phyloP scores from a whole-genome alignment of 2,113 vertebrate species.

The Ptilonorhynchus violaceus region DNA sequence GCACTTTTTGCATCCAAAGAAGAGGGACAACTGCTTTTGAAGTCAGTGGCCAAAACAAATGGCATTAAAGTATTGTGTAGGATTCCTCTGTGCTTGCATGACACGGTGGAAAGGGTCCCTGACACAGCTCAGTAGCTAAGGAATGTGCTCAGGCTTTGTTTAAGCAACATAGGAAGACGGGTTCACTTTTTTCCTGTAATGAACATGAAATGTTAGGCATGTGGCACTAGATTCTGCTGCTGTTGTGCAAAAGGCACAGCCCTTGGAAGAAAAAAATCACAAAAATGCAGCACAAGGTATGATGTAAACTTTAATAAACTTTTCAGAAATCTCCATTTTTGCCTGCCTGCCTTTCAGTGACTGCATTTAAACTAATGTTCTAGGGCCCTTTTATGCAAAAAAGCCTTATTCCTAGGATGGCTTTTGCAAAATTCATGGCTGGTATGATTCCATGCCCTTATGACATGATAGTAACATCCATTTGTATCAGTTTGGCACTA shows the following conservation, averaged over 20 bases:
- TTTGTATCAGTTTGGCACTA: slow-evolving; percentile 26
- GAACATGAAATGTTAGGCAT: neutral
- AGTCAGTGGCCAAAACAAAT: neutral
- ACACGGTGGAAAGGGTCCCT: neutral
- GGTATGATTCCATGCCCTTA: neutral
- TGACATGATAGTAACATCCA: slow-evolving; percentile 9
- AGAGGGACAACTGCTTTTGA: neutral
- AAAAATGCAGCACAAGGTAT: neutral
- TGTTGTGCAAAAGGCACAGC: neutral
- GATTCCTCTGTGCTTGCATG: neutral
- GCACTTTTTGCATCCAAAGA: neutral
- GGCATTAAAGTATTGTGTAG: neutral
- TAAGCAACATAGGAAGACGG: neutral
- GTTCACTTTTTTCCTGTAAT: neutral
- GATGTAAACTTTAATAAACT: neutral
- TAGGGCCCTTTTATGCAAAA: slow-evolving; percentile 2
- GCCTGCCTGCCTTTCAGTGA: neutral
- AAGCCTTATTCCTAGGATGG: neutral
- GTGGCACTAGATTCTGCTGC: neutral
- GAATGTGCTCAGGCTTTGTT: slow-evolving; percentile 4
- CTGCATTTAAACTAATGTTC: neutral
- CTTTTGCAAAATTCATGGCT: slow-evolving; percentile 57
- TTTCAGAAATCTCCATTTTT: neutral
- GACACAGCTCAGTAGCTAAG: neutral
- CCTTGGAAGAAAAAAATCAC: neutral